Percentiles rank a stretch among this genome's conserved stretches.
phyloP scores from a whole-genome alignment of 2,888 invertebrate genomes.

The Lamellibrachia columna region DNA sequence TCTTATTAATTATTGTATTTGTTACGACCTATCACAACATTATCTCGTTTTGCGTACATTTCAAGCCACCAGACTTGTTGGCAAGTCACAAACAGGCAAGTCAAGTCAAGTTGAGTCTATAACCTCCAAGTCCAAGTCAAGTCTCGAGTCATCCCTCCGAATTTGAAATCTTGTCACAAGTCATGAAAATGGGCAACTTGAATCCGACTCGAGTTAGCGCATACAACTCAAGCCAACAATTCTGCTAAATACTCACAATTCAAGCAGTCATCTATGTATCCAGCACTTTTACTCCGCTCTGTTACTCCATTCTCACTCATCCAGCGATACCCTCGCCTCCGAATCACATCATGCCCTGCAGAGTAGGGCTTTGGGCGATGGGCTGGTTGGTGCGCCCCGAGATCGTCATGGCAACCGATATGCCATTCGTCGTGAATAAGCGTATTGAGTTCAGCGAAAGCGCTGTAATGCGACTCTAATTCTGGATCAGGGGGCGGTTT shows the following conservation, averaged over 20 bases:
- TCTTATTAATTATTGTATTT: no score
- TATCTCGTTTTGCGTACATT: no score
- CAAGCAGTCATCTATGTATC: background rate
- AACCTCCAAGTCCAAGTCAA: no score
- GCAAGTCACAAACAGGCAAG: no score
- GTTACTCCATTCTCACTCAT: background rate
- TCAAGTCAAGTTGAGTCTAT: no score
- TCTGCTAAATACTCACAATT: background rate
- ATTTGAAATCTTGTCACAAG: no score
- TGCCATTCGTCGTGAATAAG: background rate
- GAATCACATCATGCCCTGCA: background rate
- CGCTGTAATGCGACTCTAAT: background rate
- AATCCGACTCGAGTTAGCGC: no score
- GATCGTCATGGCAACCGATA: background rate
- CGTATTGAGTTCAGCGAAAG: background rate
- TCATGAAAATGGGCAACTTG: no score
- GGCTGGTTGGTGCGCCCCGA: background rate
- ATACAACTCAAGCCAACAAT: no score
- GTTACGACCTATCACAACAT: no score
- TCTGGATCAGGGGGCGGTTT: background rate
- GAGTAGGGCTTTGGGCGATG: background rate
- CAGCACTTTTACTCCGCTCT: background rate
- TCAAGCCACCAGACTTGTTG: no score
- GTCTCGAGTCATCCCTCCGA: no score
- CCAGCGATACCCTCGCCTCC: slow-evolving; percentile 4